Evolutionary conservation across 23 tunicate species (phyloP), one percentile per base, ranked within the genome.

Genomic region (Pegea sp.): DNA sequence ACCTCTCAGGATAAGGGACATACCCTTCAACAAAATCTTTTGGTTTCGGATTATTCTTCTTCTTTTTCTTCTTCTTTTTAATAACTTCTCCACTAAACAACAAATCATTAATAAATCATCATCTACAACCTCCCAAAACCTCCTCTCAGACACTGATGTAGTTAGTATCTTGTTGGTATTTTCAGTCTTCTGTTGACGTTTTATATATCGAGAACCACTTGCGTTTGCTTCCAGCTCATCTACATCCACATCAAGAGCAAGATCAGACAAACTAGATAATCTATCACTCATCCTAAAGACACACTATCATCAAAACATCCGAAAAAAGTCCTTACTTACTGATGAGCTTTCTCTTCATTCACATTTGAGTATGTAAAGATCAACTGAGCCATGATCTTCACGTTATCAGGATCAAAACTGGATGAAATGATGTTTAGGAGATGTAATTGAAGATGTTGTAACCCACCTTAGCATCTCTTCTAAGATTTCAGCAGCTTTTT

Each of bases 1-100:
- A 84, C 24, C 95, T 29, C 31, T 84, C 95, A 24, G 80, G 81
- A 53, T 84, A 84, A 4, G 95, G 76, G 22, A 31, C 68, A 29
- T 31, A 66, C 30, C 34, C 64, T 0, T 74, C 57, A 53, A 61
- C 42, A 33, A 66, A 73, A 44, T 84, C 51, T 42, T 84, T 67
- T 19, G 95, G 95, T 1, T 53, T 43, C 0, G 65, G 84, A 32
- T 72, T 72, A 33, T 84, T 84, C 66, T 84, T 84, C 42, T 68
- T 67, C 53, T 71, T 81, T 63, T 61, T 61, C 42, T 84, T 84
- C 59, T 49, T 50, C 53, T 57, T 70, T 54, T 84, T 71, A 5
- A 48, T 56, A 4, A 30, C 30, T 20, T 62, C 68, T 20, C 22
- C 22, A 6, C 56, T 50, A 20, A 18, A 38, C 13, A 38, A n/a